Percentiles rank a stretch among this genome's conserved stretches.
phyloP scores from a whole-genome alignment of 2,797 vertebrate genomes.

The Enteromius paludinosus region DNA sequence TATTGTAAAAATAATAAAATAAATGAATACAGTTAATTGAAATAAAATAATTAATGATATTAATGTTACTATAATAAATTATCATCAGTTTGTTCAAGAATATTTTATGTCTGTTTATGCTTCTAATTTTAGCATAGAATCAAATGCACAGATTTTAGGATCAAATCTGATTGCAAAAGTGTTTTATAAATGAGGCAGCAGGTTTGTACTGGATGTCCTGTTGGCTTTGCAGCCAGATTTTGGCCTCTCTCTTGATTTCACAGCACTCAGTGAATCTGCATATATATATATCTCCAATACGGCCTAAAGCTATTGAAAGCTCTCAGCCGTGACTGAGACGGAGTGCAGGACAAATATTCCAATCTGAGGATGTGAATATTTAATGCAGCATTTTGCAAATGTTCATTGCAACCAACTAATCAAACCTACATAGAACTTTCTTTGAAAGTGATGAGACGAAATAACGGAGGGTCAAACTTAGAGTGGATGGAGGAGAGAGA shows the following conservation, averaged over 20 bases:
- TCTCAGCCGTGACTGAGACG: conserved; percentile 59
- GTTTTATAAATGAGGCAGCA: conserved; percentile 18
- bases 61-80: neutral
- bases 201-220: conserved; percentile 8
- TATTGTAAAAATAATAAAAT: neutral
- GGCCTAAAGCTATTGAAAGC: conserved; percentile 41
- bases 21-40: neutral
- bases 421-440: conserved; percentile 59
- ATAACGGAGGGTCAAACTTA: conserved; percentile 1
- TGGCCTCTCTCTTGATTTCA: neutral
- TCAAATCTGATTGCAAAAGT: neutral
- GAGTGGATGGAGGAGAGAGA: conserved; percentile 7
- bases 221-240: conserved; percentile 4
- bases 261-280: conserved; percentile 30
- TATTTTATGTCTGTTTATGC: neutral
- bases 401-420: conserved; percentile 48
- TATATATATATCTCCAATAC: conserved; percentile 10
- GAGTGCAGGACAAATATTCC: conserved; percentile 59
- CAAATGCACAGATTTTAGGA: neutral
- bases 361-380: conserved; percentile 66
- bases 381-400: conserved; percentile 60
- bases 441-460: conserved; percentile 41
- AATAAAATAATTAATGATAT: neutral
- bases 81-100: neutral
- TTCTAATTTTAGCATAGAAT: neutral